Evolutionary conservation across 1,140 invertebrate genomes (phyloP), one percentile per base, ranked within the genome.

Genomic region (Parasteatoda tepidariorum): DNA sequence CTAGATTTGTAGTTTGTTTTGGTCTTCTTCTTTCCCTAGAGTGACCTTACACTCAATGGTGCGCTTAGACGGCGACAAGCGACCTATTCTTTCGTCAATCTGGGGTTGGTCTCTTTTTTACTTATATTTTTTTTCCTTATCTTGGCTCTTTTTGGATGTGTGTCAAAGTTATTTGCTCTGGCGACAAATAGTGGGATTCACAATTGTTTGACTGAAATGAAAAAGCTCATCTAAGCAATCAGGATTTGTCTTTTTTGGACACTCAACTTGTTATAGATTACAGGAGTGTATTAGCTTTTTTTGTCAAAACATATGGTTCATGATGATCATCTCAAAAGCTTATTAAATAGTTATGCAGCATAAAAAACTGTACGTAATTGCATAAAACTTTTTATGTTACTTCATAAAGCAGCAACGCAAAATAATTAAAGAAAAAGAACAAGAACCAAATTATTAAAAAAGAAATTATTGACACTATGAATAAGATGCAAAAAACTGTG

Each of bases 1-100:
- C 57, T 48, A 9, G n/a, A 33, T 68, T 26, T 71, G 71, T 61
- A 55, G 71, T 74, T 74, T 74, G 57, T 74, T 74, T 74, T 74
- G 71, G 71, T 62, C 71, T 48, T 48, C 38, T 18, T 48, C 68
- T 26, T 68, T 55, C 71, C 55, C 31, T 48, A 48, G 55, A 74
- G 71, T 74, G 71, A 74, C 55, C 71, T 74, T 74, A 74, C 59
- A 74, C 9, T n/a, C 71, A 74, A 61, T 74, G 71, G 71, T 74
- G 71, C 71, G 71, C 71, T 74, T 74, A 74, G 71, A 34, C 57
- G 71, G 57, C 71, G 71, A 74, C 71, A 74, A 74, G 71, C 71
- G 71, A 38, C 71, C 55, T 30, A 48, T 74, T 74, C 71, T 74
- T 74, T 74, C 61, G 55, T 61, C 71, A 59, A 74, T 71, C 68